phyloP scores from a whole-genome alignment of 1,140 invertebrate genomes.

The Solen grandis region DNA sequence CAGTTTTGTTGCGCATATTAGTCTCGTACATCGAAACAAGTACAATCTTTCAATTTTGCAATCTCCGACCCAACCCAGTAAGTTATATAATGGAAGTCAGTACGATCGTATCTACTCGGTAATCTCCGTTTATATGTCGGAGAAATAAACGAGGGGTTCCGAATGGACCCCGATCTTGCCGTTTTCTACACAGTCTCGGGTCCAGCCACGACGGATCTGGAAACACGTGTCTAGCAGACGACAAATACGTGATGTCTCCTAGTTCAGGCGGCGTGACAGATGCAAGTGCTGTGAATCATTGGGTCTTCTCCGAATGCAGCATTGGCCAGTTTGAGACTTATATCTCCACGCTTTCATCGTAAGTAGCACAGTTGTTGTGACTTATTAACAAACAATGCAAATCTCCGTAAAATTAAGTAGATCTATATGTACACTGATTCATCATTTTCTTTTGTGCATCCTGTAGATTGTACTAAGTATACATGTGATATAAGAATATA shows the following conservation, averaged over 20 bases:
- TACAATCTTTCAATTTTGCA: too few species aligned
- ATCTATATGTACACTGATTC: neutral
- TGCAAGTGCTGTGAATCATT: slow-evolving; percentile 24
- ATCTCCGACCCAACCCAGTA: too few species aligned
- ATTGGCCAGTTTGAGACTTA: slow-evolving; percentile 8
- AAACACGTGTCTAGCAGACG: slow-evolving; percentile 6
- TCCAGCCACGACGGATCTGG: slow-evolving; percentile 12
- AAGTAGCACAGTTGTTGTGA: neutral
- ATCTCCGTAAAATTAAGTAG: neutral
- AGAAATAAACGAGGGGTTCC: too few species aligned
- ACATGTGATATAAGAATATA: neutral
- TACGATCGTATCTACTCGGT: too few species aligned
- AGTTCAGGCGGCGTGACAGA: slow-evolving; percentile 16
- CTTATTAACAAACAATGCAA: neutral
- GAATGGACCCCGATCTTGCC: too few species aligned
- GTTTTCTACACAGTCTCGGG: neutral
- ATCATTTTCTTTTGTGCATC: neutral
- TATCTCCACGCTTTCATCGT: neutral
- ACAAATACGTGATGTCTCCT: slow-evolving; percentile 33
- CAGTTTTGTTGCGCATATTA: too few species aligned
- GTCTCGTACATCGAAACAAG: too few species aligned
- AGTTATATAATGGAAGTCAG: too few species aligned
- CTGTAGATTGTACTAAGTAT: neutral
- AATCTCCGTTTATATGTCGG: too few species aligned
- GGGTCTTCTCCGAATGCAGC: slow-evolving; percentile 5